phyloP scores from a whole-genome alignment of 2,888 invertebrate genomes.

The Lacanobia wlatinum region DNA sequence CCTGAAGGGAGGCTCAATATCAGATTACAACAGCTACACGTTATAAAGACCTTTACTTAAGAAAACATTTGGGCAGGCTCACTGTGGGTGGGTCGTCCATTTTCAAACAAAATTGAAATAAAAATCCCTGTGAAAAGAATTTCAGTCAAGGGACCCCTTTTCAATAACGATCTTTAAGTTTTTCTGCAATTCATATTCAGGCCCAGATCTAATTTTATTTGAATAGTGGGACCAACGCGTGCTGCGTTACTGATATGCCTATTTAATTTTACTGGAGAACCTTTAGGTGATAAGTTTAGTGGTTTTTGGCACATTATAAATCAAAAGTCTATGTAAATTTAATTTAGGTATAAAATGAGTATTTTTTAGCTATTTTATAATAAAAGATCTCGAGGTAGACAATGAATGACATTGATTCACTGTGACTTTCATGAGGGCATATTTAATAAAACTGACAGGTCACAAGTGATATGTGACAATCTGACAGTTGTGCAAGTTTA shows the following conservation, averaged over 20 bases:
- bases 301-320: slow-evolving; percentile 16
- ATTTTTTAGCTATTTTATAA: neutral
- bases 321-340: slow-evolving; percentile 1
- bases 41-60: slow-evolving; percentile 53
- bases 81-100: slow-evolving; percentile 7
- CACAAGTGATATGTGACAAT: too few species aligned
- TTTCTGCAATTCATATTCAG: slow-evolving; percentile 58
- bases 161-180: slow-evolving; percentile 48
- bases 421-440: neutral
- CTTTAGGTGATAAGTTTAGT: slow-evolving; percentile 21
- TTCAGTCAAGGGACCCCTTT: slow-evolving; percentile 26
- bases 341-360: slow-evolving; percentile 9
- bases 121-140: slow-evolving; percentile 31
- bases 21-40: slow-evolving; percentile 57
- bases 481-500: too few species aligned
- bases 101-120: slow-evolving; percentile 39
- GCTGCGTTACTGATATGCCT: slow-evolving; percentile 46
- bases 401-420: neutral
- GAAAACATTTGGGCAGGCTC: slow-evolving; percentile 44
- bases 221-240: slow-evolving; percentile 51
- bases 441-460: too few species aligned
- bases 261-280: slow-evolving; percentile 36
- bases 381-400: neutral
- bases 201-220: slow-evolving; percentile 50
- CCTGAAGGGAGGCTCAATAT: slow-evolving; percentile 53